A percentile compares a stretch with the other conserved stretches of the same genome.
phyloP scores from a whole-genome alignment of 1,140 invertebrate genomes.

The Heliconius himera region DNA sequence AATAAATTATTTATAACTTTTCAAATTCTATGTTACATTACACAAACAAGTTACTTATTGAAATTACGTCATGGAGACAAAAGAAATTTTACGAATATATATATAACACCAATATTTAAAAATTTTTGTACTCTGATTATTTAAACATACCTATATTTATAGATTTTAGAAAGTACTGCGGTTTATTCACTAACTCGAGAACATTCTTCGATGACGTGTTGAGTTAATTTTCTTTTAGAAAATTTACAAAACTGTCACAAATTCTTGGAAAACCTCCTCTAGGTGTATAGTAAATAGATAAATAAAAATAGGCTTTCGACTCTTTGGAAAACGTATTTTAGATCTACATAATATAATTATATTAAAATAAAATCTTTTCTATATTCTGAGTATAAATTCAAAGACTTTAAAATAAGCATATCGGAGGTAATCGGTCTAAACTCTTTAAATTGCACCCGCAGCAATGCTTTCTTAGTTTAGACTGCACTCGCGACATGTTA shows the following conservation, averaged over 20 bases:
- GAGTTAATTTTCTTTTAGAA: constrained; percentile 46
- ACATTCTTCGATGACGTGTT: constrained; percentile 38
- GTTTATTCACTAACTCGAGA: constrained; percentile 19
- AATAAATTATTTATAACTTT: background rate
- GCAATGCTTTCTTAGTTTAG: constrained; percentile 37
- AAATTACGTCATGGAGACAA: constrained; percentile 25
- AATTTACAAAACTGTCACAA: constrained; percentile 46
- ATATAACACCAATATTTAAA: constrained; percentile 29
- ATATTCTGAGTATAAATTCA: constrained; percentile 13
- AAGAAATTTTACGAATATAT: constrained; percentile 33
- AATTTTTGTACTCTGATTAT: constrained; percentile 34
- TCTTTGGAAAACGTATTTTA: constrained; percentile 12
- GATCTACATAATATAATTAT: background rate
- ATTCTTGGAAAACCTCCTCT: constrained; percentile 11
- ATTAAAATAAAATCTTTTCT: constrained; percentile 11
- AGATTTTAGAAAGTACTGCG: constrained; percentile 35
- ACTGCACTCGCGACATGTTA: constrained; percentile 10
- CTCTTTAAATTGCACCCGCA: constrained; percentile 28
- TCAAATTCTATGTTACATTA: background rate
- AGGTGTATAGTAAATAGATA: background rate
- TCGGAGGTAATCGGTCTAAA: constrained; percentile 34
- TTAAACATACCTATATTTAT: constrained; percentile 20
- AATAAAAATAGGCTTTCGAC: constrained; percentile 2
- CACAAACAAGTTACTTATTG: constrained; percentile 11
- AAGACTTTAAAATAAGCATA: constrained; percentile 3